Conservation (phyloP, 1,140 invertebrate species). For the Cyclargus thomasi region DNA sequence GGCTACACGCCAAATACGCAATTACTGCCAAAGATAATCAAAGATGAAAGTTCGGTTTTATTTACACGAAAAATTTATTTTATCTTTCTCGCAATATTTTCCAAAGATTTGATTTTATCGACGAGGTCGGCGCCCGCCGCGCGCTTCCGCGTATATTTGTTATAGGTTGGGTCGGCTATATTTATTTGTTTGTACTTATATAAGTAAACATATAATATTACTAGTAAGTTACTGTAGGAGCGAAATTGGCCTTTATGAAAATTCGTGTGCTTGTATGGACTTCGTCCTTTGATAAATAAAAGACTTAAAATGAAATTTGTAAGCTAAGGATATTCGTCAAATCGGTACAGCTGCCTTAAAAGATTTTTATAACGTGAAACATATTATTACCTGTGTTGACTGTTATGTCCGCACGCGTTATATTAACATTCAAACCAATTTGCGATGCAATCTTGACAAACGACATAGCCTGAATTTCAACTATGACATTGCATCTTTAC, state of each 20-base stretch:
- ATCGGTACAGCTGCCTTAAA: slow-evolving; percentile 19
- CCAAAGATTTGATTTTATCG: slow-evolving; percentile 35
- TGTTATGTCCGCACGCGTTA: too few species aligned
- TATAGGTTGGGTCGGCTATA: slow-evolving; percentile 24
- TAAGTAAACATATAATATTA: slow-evolving; percentile 21
- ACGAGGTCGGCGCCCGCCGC: too few species aligned
- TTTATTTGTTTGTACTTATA: slow-evolving; percentile 31
- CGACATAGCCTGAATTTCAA: too few species aligned
- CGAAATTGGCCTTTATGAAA: slow-evolving; percentile 50
- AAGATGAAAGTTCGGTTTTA: slow-evolving; percentile 15
- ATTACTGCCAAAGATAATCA: slow-evolving; percentile 21
- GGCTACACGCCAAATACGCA: slow-evolving; percentile 4
- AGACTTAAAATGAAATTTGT: slow-evolving; percentile 54
- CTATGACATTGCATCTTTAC: neutral
- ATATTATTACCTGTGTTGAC: neutral
- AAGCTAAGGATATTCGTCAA: slow-evolving; percentile 24
- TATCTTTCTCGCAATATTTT: slow-evolving; percentile 28
- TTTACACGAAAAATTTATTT: slow-evolving; percentile 20
- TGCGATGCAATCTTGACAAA: too few species aligned
- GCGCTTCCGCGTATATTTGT: slow-evolving; percentile 25
- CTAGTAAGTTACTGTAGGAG: slow-evolving; percentile 32
- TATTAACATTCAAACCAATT: too few species aligned
- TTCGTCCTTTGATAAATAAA: slow-evolving; percentile 49
- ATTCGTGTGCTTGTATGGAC: slow-evolving; percentile 52
- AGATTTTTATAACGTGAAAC: neutral